Evolutionary conservation across 1,140 invertebrate genomes (phyloP).

Genomic region (Drosophila bocqueti): DNA sequence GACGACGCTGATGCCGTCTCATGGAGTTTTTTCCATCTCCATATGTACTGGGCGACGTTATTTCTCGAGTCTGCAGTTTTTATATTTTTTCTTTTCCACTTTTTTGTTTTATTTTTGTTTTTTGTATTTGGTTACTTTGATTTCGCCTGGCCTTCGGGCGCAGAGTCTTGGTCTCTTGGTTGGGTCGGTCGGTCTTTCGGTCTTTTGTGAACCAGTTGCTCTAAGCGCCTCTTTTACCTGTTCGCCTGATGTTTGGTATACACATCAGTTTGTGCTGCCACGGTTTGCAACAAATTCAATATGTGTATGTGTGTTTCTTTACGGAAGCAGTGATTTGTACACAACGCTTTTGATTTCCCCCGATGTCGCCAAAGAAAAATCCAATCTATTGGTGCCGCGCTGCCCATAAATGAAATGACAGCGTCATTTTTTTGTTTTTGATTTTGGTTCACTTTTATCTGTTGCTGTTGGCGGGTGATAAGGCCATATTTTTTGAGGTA

Average conservation of each 20-base stretch:
- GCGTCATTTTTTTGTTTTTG: background rate
- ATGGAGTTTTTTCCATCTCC: slow-evolving; percentile 46
- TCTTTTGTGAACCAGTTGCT: slow-evolving; percentile 59
- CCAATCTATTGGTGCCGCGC: slow-evolving; percentile 12
- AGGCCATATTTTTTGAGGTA: slow-evolving; percentile 17
- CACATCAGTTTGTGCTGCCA: slow-evolving; percentile 42
- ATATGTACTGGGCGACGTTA: slow-evolving; percentile 44
- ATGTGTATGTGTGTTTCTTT: slow-evolving; percentile 25
- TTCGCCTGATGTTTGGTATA: slow-evolving; percentile 58
- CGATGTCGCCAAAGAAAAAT: slow-evolving; percentile 14
- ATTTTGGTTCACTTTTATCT: slow-evolving; percentile 37
- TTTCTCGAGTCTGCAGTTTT: slow-evolving; percentile 62
- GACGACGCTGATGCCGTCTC: slow-evolving; percentile 36
- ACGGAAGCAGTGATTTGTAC: slow-evolving; percentile 66
- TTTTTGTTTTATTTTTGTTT: slow-evolving; percentile 15
- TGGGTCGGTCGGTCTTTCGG: slow-evolving; percentile 2
- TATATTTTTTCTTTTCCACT: slow-evolving; percentile 25
- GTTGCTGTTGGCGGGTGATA: slow-evolving; percentile 13
- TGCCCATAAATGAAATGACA: slow-evolving; percentile 26
- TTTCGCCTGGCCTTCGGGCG: slow-evolving; percentile 57
- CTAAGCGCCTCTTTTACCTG: slow-evolving; percentile 66
- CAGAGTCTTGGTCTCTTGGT: slow-evolving; percentile 37
- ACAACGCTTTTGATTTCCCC: slow-evolving; percentile 49
- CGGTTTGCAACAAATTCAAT: slow-evolving; percentile 49
- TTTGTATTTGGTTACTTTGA: slow-evolving; percentile 60